Evolutionary conservation across 2,113 vertebrate genomes (phyloP), one percentile per base, ranked within the genome.

Genomic region (Piliocolobus tephrosceles): DNA sequence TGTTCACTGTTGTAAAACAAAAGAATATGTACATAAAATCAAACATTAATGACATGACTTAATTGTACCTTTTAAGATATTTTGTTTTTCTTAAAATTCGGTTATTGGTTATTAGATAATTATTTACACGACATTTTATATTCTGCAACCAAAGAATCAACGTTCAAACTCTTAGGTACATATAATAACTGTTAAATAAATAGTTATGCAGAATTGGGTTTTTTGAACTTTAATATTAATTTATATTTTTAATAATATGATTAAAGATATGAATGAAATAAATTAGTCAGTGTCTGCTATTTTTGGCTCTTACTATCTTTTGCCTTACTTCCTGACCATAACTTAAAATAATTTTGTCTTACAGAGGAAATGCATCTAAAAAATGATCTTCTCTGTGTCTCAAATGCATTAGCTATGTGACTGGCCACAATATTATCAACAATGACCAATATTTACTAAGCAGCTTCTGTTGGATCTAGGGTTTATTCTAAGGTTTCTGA

Each of bases 181-280:
- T 86, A 86, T 90, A 76, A 72, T 89, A 79, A 88, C 16, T 85
- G n/a, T 61, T 86, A 86, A 86, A n/a, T 72, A 90, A 89, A 70
- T 40, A 72, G 2, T 58, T 78, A 10, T 32, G 27, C 5, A 57
- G 27, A 47, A 2, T 25, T 27, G 17, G 73, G 72, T 64, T 76
- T 79, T 68, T 64, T 70, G 12, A 95, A 70, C 16, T 64, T 17
- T 61, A 43, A 38, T 61, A 38, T 40, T 82, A 70, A 40, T 27
- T 61, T 85, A 64, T 70, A 38, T 73, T 89, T 93, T 95, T 87
- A n/a, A 35, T 66, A 61, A 92, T 89, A 58, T 91, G 47, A 38
- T 55, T 78, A 47, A 52, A 68, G 64, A 58, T 30, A 50, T n/a
- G 8, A 30, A 82, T 82, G 38, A 82, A 82, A 82, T 58, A 10